Conservation (phyloP, 1,140 invertebrate species). For the Gonioctena quinquepunctata region DNA sequence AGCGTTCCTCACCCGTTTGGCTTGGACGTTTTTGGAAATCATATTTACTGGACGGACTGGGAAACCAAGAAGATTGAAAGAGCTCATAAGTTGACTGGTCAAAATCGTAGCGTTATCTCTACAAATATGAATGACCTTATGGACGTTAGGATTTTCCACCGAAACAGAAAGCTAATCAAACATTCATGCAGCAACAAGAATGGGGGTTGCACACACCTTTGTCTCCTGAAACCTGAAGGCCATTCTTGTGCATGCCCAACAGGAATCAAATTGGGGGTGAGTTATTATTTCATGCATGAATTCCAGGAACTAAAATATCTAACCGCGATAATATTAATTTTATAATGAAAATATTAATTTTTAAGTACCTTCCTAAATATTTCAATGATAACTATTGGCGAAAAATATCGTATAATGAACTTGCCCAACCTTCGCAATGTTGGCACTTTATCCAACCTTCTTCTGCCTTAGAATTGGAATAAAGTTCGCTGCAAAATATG, state of each 20-base stretch:
- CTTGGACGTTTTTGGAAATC: slow-evolving; percentile 80
- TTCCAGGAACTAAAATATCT: too few species aligned
- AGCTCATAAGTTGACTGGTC: slow-evolving; percentile 75
- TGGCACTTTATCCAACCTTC: too few species aligned
- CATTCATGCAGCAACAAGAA: slow-evolving; percentile 77
- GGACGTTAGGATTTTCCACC: slow-evolving; percentile 85
- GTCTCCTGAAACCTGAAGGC: slow-evolving; percentile 74
- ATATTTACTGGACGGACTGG: slow-evolving; percentile 89
- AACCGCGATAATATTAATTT: too few species aligned
- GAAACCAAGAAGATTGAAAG: slow-evolving; percentile 74
- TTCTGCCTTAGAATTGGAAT: too few species aligned
- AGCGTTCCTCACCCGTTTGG: slow-evolving; percentile 83
- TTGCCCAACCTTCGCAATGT: too few species aligned
- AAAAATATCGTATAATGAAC: too few species aligned
- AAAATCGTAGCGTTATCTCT: slow-evolving; percentile 65
- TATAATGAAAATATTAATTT: too few species aligned
- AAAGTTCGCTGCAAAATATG: too few species aligned
- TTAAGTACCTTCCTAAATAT: too few species aligned
- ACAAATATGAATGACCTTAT: slow-evolving; percentile 75
- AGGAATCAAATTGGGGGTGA: slow-evolving; percentile 74
- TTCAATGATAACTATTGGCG: too few species aligned
- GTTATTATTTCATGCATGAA: too few species aligned
- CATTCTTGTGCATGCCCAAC: slow-evolving; percentile 87
- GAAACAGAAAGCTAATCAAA: slow-evolving; percentile 62
- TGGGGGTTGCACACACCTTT: slow-evolving; percentile 86